phyloP scores from a whole-genome alignment of 2,888 invertebrate genomes.

The Silvanus unidentatus region DNA sequence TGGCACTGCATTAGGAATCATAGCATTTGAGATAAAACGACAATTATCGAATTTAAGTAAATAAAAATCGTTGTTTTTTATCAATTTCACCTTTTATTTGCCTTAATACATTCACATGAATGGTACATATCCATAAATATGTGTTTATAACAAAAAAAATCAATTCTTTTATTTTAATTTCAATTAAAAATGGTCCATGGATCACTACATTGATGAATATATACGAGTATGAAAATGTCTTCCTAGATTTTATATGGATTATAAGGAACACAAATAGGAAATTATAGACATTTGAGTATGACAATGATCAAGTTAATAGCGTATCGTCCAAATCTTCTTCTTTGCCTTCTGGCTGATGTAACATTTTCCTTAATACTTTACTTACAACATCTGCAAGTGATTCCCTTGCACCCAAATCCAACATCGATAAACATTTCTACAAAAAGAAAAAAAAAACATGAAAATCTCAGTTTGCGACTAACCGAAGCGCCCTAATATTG shows the following conservation, averaged over 20 bases:
- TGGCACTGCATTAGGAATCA: conserved; percentile 73
- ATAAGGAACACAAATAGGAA: too few relatives aligned
- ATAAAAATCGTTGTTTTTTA: too few relatives aligned
- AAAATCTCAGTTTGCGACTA: background rate
- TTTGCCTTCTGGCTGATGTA: conserved; percentile 72
- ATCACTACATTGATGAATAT: too few relatives aligned
- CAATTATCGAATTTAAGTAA: conserved; percentile 44
- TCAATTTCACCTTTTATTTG: too few relatives aligned
- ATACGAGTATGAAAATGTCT: too few relatives aligned
- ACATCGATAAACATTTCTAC: conserved; percentile 65
- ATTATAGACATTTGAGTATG: too few relatives aligned
- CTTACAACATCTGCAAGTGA: conserved; percentile 83
- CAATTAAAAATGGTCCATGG: too few relatives aligned
- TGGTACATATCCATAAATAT: too few relatives aligned
- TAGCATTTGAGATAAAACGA: conserved; percentile 76
- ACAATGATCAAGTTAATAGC: conserved; percentile 65
- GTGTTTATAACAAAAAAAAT: too few relatives aligned
- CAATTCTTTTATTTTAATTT: too few relatives aligned
- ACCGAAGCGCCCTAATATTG: background rate
- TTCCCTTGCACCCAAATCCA: conserved; percentile 85
- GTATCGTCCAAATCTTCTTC: conserved; percentile 93
- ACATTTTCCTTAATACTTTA: conserved; percentile 77
- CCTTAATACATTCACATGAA: too few relatives aligned
- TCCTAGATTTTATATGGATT: too few relatives aligned
- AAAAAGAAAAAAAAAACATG: conserved; percentile 27